Base-by-base conservation (phyloP, 2,888 invertebrate genomes). In the Anticlea derivata region DNA sequence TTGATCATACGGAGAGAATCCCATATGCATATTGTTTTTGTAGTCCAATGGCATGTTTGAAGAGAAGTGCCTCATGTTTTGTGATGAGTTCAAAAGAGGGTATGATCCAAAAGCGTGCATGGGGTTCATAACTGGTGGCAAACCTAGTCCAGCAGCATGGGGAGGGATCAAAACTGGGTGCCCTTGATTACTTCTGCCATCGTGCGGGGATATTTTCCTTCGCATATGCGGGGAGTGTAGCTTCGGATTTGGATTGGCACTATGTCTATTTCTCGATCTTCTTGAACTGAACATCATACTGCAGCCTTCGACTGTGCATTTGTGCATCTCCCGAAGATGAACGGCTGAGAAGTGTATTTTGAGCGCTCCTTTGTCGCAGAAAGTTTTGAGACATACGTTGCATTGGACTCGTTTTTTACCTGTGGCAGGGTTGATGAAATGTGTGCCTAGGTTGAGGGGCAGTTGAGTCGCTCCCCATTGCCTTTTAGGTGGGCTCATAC, bases 341-440 rank as follows among this genome's bases (percentile, higher is more conserved):
- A 99, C 99, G 0, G 99, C 99, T 40, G 98, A 98, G 78, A 99
- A 99, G 82, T 99, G 99, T 5, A 99, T 99, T 89, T 99, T 99
- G 13, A 99, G 92, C 0, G 99, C 99, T 55, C 99, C 99, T 91
- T 99, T 99, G 92, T 99, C 99, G 92, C 99, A 99, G 90, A 99
- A 99, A 8, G 99, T 99, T 90, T 99, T 99, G 55, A 98, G 91
- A 80, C 99, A 99, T 30, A 98, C 98, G 71, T 98, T 98, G 85
- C 99, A 99, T 80, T 99, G 97, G 1, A 99, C 99, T 60, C 99
- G 93, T 78, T 98, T 98, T 86, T 99, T 99, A 0, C 97, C 97
- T 0, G 97, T 97, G 0, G 96, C 94, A 0, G 97, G 97, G 75
- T 97, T 98, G 22, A 97, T 97, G 61, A 97, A 96, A 65, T 97